phyloP scores from a whole-genome alignment of 2,888 invertebrate species.

The Xanthostigma xanthostigma region DNA sequence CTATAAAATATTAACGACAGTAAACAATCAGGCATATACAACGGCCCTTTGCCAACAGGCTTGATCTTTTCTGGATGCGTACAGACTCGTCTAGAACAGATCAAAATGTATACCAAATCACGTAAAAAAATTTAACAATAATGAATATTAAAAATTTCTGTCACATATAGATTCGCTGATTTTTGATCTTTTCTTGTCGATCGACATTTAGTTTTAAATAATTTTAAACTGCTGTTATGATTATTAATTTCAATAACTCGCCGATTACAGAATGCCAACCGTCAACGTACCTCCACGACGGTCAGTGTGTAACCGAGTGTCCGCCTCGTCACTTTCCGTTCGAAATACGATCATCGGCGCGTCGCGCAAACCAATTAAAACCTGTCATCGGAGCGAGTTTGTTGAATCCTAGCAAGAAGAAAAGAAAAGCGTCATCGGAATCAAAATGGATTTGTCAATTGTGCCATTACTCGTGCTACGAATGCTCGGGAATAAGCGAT shows the following conservation, averaged over 20 bases:
- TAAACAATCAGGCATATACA: too few relatives aligned
- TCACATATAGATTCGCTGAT: background rate
- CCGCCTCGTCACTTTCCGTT: slow-evolving; percentile 36
- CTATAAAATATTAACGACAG: too few relatives aligned
- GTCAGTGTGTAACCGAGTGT: slow-evolving; percentile 43
- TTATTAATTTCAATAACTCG: slow-evolving; percentile 21
- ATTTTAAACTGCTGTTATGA: slow-evolving; percentile 8
- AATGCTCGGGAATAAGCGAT: slow-evolving; percentile 52
- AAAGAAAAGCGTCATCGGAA: slow-evolving; percentile 11
- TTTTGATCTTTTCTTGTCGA: slow-evolving; percentile 23
- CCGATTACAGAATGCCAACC: slow-evolving; percentile 47
- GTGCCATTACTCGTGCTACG: slow-evolving; percentile 63
- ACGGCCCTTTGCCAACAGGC: too few relatives aligned
- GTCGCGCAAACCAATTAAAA: slow-evolving; percentile 17
- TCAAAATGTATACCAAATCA: too few relatives aligned
- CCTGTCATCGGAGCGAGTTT: slow-evolving; percentile 20
- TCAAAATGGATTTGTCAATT: slow-evolving; percentile 35
- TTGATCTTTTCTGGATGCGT: too few relatives aligned
- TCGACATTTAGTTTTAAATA: slow-evolving; percentile 12
- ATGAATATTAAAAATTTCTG: too few relatives aligned
- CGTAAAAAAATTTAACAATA: too few relatives aligned
- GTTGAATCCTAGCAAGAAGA: slow-evolving; percentile 7
- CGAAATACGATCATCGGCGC: slow-evolving; percentile 26
- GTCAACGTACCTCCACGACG: slow-evolving; percentile 42
- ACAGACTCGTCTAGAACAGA: too few relatives aligned